These are phyloP conservation scores for Drosophila kikkawai DNA, from an alignment of 1,140 invertebrate genomes.

Conservation along the genomic window DNA sequence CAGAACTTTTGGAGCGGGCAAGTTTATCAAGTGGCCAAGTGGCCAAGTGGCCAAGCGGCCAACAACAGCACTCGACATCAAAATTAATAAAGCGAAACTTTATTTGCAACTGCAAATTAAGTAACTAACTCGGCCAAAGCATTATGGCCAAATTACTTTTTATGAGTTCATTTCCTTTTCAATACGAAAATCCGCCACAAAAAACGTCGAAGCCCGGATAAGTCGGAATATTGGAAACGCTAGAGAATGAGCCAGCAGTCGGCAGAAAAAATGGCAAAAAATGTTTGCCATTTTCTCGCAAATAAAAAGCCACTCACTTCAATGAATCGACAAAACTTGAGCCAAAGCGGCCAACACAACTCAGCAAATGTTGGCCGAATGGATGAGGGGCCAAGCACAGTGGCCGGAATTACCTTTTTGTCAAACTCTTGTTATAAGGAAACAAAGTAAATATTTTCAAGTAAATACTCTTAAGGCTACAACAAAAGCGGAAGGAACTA, in stretches of 20 bases:
- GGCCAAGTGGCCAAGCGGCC: constrained; percentile 28
- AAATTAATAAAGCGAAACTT: constrained; percentile 84
- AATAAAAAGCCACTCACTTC: constrained; percentile 83
- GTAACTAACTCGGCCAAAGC: constrained; percentile 80
- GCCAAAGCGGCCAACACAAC: constrained; percentile 50
- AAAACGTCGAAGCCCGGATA: constrained; percentile 33
- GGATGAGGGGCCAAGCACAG: constrained; percentile 10
- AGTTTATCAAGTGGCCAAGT: constrained; percentile 72
- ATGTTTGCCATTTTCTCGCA: constrained; percentile 69
- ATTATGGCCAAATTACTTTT: constrained; percentile 83
- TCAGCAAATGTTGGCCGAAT: constrained; percentile 52
- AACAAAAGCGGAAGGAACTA: background rate
- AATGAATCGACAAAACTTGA: constrained; percentile 77
- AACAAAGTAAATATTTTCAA: background rate
- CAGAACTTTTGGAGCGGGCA: constrained; percentile 42
- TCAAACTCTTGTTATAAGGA: background rate
- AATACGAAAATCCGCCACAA: constrained; percentile 58
- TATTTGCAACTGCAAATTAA: constrained; percentile 84
- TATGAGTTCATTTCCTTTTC: constrained; percentile 82
- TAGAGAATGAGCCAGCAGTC: constrained; percentile 33
- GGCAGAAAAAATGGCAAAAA: constrained; percentile 54
- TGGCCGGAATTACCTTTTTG: background rate
- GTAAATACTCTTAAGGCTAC: constrained; percentile 1
- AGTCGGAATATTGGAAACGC: constrained; percentile 32
- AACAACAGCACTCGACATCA: constrained; percentile 62